A percentile compares a stretch with the other conserved stretches of the same genome.
phyloP scores from a whole-genome alignment of 1,140 invertebrate genomes.

The Anoplophora glabripennis region DNA sequence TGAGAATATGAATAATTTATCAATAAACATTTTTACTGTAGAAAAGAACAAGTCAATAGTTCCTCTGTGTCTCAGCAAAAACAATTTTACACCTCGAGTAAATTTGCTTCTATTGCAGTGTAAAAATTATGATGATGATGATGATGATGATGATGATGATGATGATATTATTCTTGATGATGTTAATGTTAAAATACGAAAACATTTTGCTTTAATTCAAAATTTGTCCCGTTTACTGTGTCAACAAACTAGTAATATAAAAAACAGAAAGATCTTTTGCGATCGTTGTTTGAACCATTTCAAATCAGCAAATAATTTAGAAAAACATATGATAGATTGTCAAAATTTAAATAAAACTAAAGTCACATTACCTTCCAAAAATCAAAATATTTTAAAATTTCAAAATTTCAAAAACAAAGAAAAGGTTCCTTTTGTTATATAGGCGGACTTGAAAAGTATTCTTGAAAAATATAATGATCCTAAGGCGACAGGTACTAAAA shows the following conservation, averaged over 20 bases:
- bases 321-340: slow-evolving; percentile 23
- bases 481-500: background rate
- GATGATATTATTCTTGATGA: background rate
- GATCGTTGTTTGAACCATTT: slow-evolving; percentile 28
- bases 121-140: background rate
- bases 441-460: slow-evolving; percentile 43
- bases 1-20: slow-evolving; percentile 24
- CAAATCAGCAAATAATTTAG: slow-evolving; percentile 2
- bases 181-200: background rate
- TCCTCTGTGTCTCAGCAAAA: background rate
- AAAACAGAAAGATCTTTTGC: slow-evolving; percentile 21
- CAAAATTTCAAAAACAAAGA: slow-evolving; percentile 18
- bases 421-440: slow-evolving; percentile 38
- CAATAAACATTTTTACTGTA: slow-evolving; percentile 16
- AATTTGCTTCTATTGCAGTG: slow-evolving; percentile 1
- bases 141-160: slow-evolving; percentile 2
- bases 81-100: background rate
- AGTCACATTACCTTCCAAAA: slow-evolving; percentile 17
- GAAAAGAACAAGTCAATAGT: background rate
- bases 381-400: too few relatives aligned
- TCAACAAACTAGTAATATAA: slow-evolving; percentile 21
- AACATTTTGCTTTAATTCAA: slow-evolving; percentile 23
- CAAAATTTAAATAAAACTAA: slow-evolving; percentile 16
- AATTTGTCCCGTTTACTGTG: slow-evolving; percentile 24
- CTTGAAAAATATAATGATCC: slow-evolving; percentile 15